Conservation (phyloP, 2,797 vertebrate genomes). For the Aeoliscus strigatus region DNA sequence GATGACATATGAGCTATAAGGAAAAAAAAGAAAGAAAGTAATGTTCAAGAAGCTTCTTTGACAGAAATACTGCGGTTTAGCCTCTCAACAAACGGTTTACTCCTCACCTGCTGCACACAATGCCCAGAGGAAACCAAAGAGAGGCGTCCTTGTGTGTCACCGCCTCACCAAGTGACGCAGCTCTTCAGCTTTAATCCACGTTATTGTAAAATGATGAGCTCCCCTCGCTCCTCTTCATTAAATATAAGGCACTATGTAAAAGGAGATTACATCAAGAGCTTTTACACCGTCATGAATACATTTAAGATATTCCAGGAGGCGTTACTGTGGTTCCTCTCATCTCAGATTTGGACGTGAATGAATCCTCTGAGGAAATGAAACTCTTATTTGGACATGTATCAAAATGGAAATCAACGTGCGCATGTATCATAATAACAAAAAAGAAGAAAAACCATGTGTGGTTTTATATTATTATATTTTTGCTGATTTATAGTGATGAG, state of each 20-base stretch:
- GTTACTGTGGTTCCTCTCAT: conserved; percentile 41
- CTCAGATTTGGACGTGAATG: conserved; percentile 31
- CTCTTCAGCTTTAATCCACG: background rate
- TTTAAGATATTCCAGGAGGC: conserved; percentile 28
- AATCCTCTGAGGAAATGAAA: conserved; percentile 30
- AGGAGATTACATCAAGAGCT: conserved; percentile 42
- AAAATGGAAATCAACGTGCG: conserved; percentile 30
- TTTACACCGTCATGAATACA: conserved; percentile 36
- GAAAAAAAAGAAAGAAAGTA: too few species aligned
- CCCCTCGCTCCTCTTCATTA: conserved; percentile 30
- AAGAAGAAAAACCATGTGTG: conserved; percentile 3
- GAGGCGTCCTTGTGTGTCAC: too few species aligned
- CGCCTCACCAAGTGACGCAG: too few species aligned
- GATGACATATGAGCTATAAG: too few species aligned
- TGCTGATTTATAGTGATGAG: conserved; percentile 8
- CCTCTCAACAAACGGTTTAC: too few species aligned
- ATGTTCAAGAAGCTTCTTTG: too few species aligned
- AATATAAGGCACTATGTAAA: conserved; percentile 22
- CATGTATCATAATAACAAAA: too few species aligned
- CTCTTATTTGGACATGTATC: conserved; percentile 37
- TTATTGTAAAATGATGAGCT: conserved; percentile 28
- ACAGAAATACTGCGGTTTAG: too few species aligned
- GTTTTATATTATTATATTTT: conserved; percentile 7
- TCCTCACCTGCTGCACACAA: too few species aligned
- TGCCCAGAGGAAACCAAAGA: too few species aligned